Base-by-base conservation (phyloP, 2,888 invertebrate genomes). In the Drosophila villosipedis region DNA sequence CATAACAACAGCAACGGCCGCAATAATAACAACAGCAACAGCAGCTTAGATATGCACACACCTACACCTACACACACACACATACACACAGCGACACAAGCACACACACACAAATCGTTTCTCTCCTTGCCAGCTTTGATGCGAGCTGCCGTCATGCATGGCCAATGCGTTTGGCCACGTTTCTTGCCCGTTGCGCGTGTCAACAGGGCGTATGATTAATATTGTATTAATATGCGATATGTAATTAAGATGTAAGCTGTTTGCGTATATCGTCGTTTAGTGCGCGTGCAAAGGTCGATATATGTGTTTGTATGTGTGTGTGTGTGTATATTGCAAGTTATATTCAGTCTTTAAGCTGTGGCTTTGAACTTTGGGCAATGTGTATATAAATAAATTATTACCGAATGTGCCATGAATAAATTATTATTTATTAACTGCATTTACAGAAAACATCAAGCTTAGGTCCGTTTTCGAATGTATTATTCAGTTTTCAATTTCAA, bases 161-260 rank as follows among this genome's bases (percentile, higher is more conserved):
- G 68, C 58, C 66, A 83, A 80, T 83, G 81, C 84, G 76, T 41
- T 78, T 47, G 35, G 73, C 79, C 82, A 84, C 82, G 77, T 76
- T 71, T 69, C 80, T 74, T 68, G 71, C 25, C 57, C 57, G 72
- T 71, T 62, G 78, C 69, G 82, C 80, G 84, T 84, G 87, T 82
- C 90, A 91, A 91, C 91, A 76, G 82, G 84, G 87, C 89, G 91
- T 91, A 87, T 91, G 91, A 91, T 87, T 91, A 87, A 87, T 87
- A 87, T 86, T 89, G 90, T 91, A 91, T 91, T 87, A 90, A 87
- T 87, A 90, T 87, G 84, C 89, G 89, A 89, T 89, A 90, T 85
- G 90, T 85, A 85, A 85, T 85, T 85, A 90, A 85, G 90, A 90
- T 85, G 85, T 90, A 76, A 85, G 90, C 84, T 88, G 73, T 80